Evolutionary conservation across 2,113 vertebrate species (phyloP), one percentile per base, ranked within the genome.

Genomic region (Danionella cerebrum): DNA sequence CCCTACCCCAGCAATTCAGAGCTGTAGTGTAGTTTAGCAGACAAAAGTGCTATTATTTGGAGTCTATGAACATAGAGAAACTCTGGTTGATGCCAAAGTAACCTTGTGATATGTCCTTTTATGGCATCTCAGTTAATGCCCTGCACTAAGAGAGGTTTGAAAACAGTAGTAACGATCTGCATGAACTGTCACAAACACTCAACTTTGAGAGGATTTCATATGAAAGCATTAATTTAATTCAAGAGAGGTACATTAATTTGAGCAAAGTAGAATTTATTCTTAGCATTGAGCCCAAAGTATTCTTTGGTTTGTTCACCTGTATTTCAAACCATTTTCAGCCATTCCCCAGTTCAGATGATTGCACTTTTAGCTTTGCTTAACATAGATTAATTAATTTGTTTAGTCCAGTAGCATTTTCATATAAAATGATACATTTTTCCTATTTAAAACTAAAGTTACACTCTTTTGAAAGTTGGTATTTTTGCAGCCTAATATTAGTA

Each of bases 121-220:
- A 31, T 33, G 29, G 14, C 10, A 6, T 48, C 12, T 48, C 7
- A 3, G 12, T 11, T 65, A 50, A 36, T 27, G 54, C 11, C 14
- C 9, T 33, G 33, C 27, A 18, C 10, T 52, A 60, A 51, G 70
- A 69, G 51, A 52, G 12, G 36, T 63, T 38, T 53, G 21, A 36
- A 70, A 75, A 71, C 51, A 16, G 25, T 38, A 54, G 10, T 33
- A 73, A 75, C 68, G 75, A 72, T 75, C 75, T 69, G 42, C 16
- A 13, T 22, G 25, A 73, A 75, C 75, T 79, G 64, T 65, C 68
- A 58, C 66, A 54, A 39, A 36, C 41, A 71, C 69, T 69, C 57
- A 6, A 47, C 21, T 44, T 54, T 60, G 66, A 70, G 70, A 70
- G 67, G 53, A 22, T 29, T 42, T 35, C 10, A 21, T 41, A 45